Base-by-base conservation (phyloP, 2,888 invertebrate species). In the Lasioglossum oenotherae region DNA sequence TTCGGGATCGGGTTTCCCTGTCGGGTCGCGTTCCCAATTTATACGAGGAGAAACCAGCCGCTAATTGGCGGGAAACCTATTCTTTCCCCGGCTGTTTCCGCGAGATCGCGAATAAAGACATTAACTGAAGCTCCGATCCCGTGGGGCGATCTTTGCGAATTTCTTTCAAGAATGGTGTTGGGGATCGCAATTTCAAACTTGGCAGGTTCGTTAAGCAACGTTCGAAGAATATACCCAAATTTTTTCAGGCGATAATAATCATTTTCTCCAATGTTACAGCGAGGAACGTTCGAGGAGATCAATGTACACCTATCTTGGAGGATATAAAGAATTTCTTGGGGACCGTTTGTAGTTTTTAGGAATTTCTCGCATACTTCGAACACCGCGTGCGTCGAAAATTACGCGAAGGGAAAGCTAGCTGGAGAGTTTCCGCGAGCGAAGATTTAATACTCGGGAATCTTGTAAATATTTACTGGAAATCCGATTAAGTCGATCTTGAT, bases 401-500 rank as follows among this genome's bases (percentile, higher is more conserved):
- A 27, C 2, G 60, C 5, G 27, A 60, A 60, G 60, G 14, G 60
- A 60, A 60, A 60, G 60, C 27, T 57, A 1, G 27, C 57, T 0
- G 27, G 14, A 27, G 27, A 27, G 27, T 60, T 60, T 60, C 60
- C 60, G 60, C 27, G 60, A 60, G 27, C 60, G 3, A 60, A 60
- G 60, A 27, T 60, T 60, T 60, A 60, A 60, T 60, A 27, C 8
- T 23, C 27, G 27, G n/a, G 60, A 60, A 60, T 60, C 60, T 14
- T 27, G 60, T 60, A 60, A 60, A 60, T 60, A 60, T 67, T 67
- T 67, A 67, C 35, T 31, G 67, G 6, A 35, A 67, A 12, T 12
- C 71, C 41, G 71, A 71, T 60, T 60, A 60, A 14, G 27, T 27
- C 60, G 60, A 60, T 60, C 60, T 60, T 60, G 60, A 60, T 60